Evolutionary conservation across 1,140 invertebrate genomes (phyloP), one percentile per base, ranked within the genome.

Genomic region (Drosophila mauritiana): DNA sequence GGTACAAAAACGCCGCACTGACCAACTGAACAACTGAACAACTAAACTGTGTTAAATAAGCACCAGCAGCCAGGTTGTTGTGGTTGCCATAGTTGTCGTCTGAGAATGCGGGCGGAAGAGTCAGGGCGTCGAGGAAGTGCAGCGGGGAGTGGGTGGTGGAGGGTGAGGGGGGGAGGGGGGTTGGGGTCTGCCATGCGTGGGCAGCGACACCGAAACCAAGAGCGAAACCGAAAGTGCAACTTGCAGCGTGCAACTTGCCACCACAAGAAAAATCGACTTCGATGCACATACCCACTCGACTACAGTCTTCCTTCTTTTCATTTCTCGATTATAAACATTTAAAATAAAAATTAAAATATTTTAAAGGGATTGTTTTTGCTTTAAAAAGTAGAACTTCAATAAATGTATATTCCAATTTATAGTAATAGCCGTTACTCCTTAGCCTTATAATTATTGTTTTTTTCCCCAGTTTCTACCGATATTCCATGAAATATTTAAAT

Each of bases 51-150:
- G 31, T 17, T 59, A 59, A 59, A 52, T 42, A 43, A 61, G 10
- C 49, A 70, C 15, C 36, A 61, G 10, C 49, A 58, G 13, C 36
- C 53, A 37, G 31, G 15, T 45, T 56, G 52, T 49, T 31, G 17
- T 25, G 17, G 39, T 42, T 67, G 48, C 20, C 3, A 25, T 49
- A 22, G 40, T 52, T 62, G 52, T 79, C 59, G 80, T 80, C 80
- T 84, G 76, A 84, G 70, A 84, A 84, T 83, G 80, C 80, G 65
- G 72, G 65, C 53, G 64, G 51, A 56, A 51, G 55, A 63, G 27
- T 56, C 36, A 15, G 58, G 49, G 10, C 13, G 0, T 1, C 10
- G 31, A 10, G 31, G 31, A 36, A 52, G 49, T 52, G 49, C 1
- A 11, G 49, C 1, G 48, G 48, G 1, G 15, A 27, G 25, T 11